Evolutionary conservation across 2,113 vertebrate genomes (phyloP).

Genomic region (Dromas ardeola): DNA sequence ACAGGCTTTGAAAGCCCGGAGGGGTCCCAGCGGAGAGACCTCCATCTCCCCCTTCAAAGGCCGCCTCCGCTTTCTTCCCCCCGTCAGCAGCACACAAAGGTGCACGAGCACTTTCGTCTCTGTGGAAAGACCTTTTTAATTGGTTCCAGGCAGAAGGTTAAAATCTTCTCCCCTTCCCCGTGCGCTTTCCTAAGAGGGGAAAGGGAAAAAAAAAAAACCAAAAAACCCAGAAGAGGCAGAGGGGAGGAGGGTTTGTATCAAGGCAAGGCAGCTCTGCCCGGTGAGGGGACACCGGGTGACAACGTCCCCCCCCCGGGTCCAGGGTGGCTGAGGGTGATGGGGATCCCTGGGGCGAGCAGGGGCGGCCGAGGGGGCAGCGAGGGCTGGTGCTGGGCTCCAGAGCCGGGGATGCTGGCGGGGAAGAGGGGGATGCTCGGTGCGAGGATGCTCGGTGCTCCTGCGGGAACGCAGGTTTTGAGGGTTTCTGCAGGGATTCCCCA

Average conservation of each 20-base stretch:
- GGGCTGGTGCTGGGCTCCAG: background rate
- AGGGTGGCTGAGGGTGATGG: background rate
- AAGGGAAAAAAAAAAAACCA: background rate
- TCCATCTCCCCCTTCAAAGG: conserved; percentile 71
- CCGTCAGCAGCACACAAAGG: conserved; percentile 61
- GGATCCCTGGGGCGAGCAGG: background rate
- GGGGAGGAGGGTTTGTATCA: background rate
- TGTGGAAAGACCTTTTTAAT: conserved; percentile 76
- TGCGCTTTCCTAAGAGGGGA: background rate
- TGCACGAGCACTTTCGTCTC: conserved; percentile 68
- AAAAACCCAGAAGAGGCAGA: background rate
- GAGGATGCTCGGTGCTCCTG: accelerated
- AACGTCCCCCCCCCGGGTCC: accelerated
- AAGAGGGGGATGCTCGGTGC: background rate
- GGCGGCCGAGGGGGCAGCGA: background rate
- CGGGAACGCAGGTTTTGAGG: accelerated
- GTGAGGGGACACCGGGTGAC: accelerated
- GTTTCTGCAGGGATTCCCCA: background rate
- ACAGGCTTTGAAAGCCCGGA: conserved; percentile 69
- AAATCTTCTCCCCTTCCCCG: conserved; percentile 65
- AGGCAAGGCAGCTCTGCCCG: background rate
- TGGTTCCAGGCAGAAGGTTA: conserved; percentile 77
- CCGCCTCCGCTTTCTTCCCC: conserved; percentile 70
- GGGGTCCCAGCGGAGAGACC: conserved; percentile 73
- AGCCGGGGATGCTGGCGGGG: accelerated